Evolutionary conservation across 2,797 vertebrate genomes (phyloP), one percentile per base, ranked within the genome.

Genomic region (Sebastes taczanowskii): DNA sequence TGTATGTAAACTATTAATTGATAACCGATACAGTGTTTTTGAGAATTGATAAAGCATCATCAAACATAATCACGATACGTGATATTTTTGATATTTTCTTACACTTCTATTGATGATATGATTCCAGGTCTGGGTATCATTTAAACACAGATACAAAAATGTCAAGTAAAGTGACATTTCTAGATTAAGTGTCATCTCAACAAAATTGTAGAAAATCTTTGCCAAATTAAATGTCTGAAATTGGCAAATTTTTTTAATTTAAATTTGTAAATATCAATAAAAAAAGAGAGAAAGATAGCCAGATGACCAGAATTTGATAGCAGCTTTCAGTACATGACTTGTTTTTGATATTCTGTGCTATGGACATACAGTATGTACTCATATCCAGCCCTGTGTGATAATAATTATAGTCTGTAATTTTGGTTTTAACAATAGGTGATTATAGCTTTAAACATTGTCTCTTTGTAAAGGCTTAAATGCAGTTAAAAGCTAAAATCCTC

Each of bases 401-500:
- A 1, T 27, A 59, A 23, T 59, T 46, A 25, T 22, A 29, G 1
- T 55, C 25, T 74, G 55, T 62, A 20, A 18, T 42, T 81, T 71
- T 65, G 49, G 11, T 35, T n/a, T 9, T 27, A 59, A 71, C 5
- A 13, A 11, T 74, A 53, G 30, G 16, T 4, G 1, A 25, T 52
- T n/a, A 23, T 38, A 29, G 13, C 4, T 62, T 68, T 69, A 20
- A 74, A 29, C 71, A 9, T 38, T 25, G 10, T 62, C 49, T 52
- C 49, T 53, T 29, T 46, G 6, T 62, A 66, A 53, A 67, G 0
- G 4, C 53, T 68, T 63, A 32, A 13, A 14, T n/a, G 23, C n/a
- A 23, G 16, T 72, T 60, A 4, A 70, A 67, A 74, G 52, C 55
- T 69, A 20, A 74, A 83, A n/a, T 76, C 23, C 18, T 58, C 32